Conservation (phyloP, 37 sponge, comb jelly and placozoan species). For the Halichondria panicea region DNA sequence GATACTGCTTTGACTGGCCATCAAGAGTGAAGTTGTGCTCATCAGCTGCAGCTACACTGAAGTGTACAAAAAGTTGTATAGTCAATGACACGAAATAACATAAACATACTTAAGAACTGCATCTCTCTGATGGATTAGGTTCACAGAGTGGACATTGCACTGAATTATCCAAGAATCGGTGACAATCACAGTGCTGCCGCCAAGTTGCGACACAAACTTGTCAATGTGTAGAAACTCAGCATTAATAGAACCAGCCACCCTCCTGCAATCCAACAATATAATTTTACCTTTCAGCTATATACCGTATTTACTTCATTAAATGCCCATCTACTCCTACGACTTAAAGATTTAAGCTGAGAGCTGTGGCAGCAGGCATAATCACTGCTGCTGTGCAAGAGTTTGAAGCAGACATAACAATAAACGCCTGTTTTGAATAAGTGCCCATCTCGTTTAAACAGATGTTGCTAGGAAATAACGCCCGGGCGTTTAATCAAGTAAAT, state of each 20-base stretch:
- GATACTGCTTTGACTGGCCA: constrained; percentile 43
- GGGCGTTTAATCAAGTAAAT: no score
- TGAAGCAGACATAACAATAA: no score
- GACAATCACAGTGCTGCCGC: constrained; percentile 64
- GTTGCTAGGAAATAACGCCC: no score
- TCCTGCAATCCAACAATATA: constrained; percentile 39
- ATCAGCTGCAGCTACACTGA: constrained; percentile 53
- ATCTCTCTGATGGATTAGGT: constrained; percentile 50
- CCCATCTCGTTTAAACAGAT: no score
- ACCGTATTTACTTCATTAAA: no score
- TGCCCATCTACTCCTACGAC: not conserved
- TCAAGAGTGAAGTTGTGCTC: constrained; percentile 50
- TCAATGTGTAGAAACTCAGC: constrained; percentile 73
- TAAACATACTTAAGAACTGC: constrained; percentile 54
- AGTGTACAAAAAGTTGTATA: not conserved
- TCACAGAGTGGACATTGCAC: constrained; percentile 48
- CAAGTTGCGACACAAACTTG: constrained; percentile 75
- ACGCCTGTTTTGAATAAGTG: no score
- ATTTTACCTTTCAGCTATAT: no score
- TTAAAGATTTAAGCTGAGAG: no score
- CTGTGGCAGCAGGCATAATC: no score
- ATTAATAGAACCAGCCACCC: constrained; percentile 59
- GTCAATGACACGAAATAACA: not conserved
- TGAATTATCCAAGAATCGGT: constrained; percentile 91
- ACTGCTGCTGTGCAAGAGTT: no score